Base-by-base conservation (phyloP, 30 jellyfish, hydroid and myxozoan species). In the Aurelia sp. region DNA sequence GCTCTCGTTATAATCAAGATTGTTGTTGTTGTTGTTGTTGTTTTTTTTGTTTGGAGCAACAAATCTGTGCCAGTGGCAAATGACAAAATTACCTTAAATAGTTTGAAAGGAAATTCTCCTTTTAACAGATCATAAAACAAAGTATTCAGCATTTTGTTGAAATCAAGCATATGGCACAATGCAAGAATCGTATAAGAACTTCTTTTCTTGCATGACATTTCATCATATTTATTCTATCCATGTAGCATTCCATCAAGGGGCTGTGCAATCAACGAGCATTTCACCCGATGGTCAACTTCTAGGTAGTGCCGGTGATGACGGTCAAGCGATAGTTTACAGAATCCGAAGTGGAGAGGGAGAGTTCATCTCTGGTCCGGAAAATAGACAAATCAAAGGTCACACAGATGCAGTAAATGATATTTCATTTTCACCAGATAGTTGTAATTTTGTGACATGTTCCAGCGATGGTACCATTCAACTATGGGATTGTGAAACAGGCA, bases 401-500 rank as follows among this genome's bases (percentile, higher is more conserved):
- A 66, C 87, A 5, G 95, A 84, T 40, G 91, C 94, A 15, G 84
- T 91, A 1, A 91, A 85, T 37, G 96, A 85, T 55, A 66, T 85
- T 18, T 65, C 75, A 66, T 84, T 91, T 52, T 91, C 97, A 16
- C 31, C 86, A 12, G 97, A 91, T 30, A 79, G 79, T 30, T 50
- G 90, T 63, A 40, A 67, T 62, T 64, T 85, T 41, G 55, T 91
- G 44, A 84, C 97, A 41, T 52, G 92, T 17, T 85, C 97, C 52
- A 84, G 92, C 33, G 97, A 91, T 70, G 92, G 93, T 22, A n/a
- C 89, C 50, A 51, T 85, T 17, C 87, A 76, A 66, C 57, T 79
- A 1, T 91, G 97, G 97, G 96, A 91, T 60, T 31, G 84, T 13
- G 96, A 74, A 48, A 84, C 93, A 33, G 96, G 96, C 79, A 73